phyloP scores from a whole-genome alignment of 2,888 invertebrate species.

The Synergus laeviventris region DNA sequence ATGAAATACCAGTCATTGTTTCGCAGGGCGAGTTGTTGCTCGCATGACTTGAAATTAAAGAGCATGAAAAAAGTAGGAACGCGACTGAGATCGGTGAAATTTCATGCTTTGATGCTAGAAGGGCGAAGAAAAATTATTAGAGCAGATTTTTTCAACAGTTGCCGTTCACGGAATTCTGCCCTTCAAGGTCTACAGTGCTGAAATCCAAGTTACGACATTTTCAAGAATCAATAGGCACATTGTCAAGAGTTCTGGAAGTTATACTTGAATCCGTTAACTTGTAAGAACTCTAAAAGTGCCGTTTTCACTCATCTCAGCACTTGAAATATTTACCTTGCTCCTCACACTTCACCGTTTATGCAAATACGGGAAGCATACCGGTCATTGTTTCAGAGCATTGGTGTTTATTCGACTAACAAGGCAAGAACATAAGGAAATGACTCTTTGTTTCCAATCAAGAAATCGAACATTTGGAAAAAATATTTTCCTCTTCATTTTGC shows the following conservation, averaged over 20 bases:
- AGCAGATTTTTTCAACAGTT: too few species aligned
- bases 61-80: slow-evolving; percentile 41
- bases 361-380: slow-evolving; percentile 43
- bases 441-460: slow-evolving; percentile 30
- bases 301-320: slow-evolving; percentile 9
- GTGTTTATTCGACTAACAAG: slow-evolving; percentile 47
- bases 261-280: slow-evolving; percentile 3
- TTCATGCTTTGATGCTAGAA: slow-evolving; percentile 12
- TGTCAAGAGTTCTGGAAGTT: background rate
- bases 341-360: slow-evolving; percentile 23
- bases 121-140: background rate
- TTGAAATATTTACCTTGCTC: slow-evolving; percentile 15
- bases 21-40: slow-evolving; percentile 45
- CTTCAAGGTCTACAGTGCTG: too few species aligned
- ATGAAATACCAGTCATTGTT: slow-evolving; percentile 54
- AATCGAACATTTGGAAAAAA: too few species aligned
- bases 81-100: background rate
- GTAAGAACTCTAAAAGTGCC: background rate
- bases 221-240: background rate
- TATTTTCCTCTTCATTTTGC: too few species aligned
- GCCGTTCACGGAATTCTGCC: too few species aligned
- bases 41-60: slow-evolving; percentile 33
- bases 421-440: slow-evolving; percentile 41
- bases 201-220: background rate
- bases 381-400: slow-evolving; percentile 50